These are phyloP conservation scores for Phania funesta DNA, from an alignment of 2,888 invertebrate genomes.

Conservation along the genomic window DNA sequence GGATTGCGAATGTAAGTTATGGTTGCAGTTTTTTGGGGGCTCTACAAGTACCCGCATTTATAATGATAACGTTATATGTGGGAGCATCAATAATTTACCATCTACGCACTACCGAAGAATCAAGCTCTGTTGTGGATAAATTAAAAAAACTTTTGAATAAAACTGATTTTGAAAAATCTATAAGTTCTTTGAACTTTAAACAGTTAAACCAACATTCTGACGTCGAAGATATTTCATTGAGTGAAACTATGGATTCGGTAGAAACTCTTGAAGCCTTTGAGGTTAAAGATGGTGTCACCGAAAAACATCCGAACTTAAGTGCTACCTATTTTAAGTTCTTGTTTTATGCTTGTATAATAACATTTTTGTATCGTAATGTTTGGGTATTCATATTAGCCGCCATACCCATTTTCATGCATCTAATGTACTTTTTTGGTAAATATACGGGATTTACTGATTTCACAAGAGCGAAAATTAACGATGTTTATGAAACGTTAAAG, in stretches of 20 bases:
- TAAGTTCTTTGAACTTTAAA: conserved; percentile 77
- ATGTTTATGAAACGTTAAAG: conserved; percentile 71
- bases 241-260: conserved; percentile 75
- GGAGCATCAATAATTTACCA: conserved; percentile 76
- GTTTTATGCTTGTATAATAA: conserved; percentile 90
- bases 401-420: conserved; percentile 84
- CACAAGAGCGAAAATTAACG: conserved; percentile 72
- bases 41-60: conserved; percentile 88
- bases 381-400: conserved; percentile 90
- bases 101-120: conserved; percentile 77
- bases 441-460: conserved; percentile 77
- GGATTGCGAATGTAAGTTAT: conserved; percentile 89
- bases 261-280: conserved; percentile 71
- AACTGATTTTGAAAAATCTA: conserved; percentile 75
- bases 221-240: conserved; percentile 76
- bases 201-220: conserved; percentile 71
- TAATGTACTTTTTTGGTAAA: conserved; percentile 74
- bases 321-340: conserved; percentile 88
- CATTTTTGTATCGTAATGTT: conserved; percentile 92
- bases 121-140: conserved; percentile 73
- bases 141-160: conserved; percentile 75
- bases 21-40: conserved; percentile 88
- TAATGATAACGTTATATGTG: conserved; percentile 84
- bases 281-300: conserved; percentile 55
- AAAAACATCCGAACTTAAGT: conserved; percentile 82